A percentile compares a stretch with the other conserved stretches of the same genome.
Evolutionary conservation across 2,888 invertebrate species (phyloP).

Genomic region (Autographa pulchrina): DNA sequence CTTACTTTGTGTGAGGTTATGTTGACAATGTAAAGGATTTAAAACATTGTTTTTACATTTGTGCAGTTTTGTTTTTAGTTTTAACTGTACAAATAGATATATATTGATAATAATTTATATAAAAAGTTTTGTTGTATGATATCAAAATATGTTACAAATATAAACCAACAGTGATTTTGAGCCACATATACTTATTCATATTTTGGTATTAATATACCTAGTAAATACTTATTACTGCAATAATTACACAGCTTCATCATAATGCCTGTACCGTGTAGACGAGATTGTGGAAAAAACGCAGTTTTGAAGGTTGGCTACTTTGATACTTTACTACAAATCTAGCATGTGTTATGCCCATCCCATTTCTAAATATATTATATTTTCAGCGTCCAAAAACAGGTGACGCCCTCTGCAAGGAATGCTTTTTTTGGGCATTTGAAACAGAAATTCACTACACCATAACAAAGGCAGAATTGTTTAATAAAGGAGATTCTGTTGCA

Average conservation of each 20-base stretch:
- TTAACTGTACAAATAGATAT: too few species aligned
- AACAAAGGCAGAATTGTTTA: constrained; percentile 94
- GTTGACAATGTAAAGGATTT: too few species aligned
- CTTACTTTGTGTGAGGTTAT: too few species aligned
- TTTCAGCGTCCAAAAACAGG: constrained; percentile 96
- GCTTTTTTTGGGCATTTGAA: constrained; percentile 98
- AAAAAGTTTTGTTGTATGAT: too few species aligned
- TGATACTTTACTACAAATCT: neutral
- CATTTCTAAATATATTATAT: neutral
- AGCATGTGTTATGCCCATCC: neutral
- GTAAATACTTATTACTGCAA: neutral
- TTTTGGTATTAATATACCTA: neutral
- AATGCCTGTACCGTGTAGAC: constrained; percentile 92
- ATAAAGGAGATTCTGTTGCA: constrained; percentile 95
- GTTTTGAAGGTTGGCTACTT: constrained; percentile 91
- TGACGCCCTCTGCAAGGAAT: constrained; percentile 97
- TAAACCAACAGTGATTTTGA: too few species aligned
- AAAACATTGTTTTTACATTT: too few species aligned
- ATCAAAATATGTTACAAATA: too few species aligned
- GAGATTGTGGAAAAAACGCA: constrained; percentile 93
- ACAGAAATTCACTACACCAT: constrained; percentile 98
- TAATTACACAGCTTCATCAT: constrained; percentile 44
- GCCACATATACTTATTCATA: too few species aligned
- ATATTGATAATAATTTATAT: too few species aligned
- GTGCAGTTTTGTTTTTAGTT: too few species aligned